A percentile compares a stretch with the other conserved stretches of the same genome.
These are phyloP conservation scores for Keiferia lycopersicella DNA, from an alignment of 2,888 invertebrate genomes.

Conservation along the genomic window DNA sequence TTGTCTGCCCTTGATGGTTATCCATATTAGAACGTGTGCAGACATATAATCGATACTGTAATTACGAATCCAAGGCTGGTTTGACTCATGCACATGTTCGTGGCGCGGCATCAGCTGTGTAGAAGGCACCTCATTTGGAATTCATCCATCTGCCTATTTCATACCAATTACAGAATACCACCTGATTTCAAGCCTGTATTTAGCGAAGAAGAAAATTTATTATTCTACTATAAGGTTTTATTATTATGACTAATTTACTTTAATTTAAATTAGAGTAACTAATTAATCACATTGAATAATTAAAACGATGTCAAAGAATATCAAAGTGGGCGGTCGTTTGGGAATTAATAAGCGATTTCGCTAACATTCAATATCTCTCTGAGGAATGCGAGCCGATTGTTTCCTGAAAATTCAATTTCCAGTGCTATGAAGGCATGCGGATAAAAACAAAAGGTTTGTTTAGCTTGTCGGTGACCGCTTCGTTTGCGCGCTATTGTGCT, in stretches of 20 bases:
- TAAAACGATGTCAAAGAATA: no score
- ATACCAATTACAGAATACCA: not conserved
- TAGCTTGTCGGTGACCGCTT: not conserved
- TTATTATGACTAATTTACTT: no score
- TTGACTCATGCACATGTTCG: not conserved
- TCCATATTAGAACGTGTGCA: no score
- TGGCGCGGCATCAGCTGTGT: not conserved
- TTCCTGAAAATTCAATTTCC: conserved; percentile 2
- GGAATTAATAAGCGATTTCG: no score
- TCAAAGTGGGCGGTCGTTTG: no score
- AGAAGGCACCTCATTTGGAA: not conserved
- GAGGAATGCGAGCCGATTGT: not conserved
- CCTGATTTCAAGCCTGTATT: not conserved
- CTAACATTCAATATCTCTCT: no score
- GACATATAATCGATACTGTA: conserved; percentile 5
- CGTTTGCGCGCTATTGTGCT: conserved; percentile 3
- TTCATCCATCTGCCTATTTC: not conserved
- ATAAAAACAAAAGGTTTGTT: not conserved
- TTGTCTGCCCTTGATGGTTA: no score
- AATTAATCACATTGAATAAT: no score
- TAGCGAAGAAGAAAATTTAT: not conserved
- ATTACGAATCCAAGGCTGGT: not conserved
- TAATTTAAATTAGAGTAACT: no score
- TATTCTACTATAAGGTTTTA: not conserved
- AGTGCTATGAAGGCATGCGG: not conserved